These are phyloP conservation scores for Acanthisitta chloris DNA, from an alignment of 2,113 vertebrate species.

Conservation along the genomic window DNA sequence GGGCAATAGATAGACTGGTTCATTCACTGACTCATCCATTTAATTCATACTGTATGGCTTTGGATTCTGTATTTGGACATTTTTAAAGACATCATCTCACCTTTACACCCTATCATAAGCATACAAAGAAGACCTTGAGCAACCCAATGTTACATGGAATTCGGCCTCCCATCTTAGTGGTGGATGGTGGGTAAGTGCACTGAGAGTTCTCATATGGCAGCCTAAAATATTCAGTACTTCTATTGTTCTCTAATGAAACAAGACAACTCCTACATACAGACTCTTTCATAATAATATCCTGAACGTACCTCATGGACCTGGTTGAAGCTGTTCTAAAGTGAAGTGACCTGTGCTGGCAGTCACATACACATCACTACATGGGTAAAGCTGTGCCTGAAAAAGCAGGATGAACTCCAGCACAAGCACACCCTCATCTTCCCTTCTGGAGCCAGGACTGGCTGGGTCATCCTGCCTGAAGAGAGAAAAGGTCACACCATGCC, in stretches of 20 bases:
- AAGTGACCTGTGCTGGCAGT: rapidly evolving
- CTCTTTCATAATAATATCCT: neutral
- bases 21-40: neutral
- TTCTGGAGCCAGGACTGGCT: neutral
- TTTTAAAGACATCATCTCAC: neutral
- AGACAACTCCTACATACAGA: neutral
- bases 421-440: neutral
- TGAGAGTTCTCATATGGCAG: neutral
- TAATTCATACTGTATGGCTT: neutral
- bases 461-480: neutral
- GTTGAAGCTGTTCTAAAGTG: neutral
- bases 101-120: neutral
- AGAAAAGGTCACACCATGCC: neutral
- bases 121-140: neutral
- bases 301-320: neutral
- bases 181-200: neutral
- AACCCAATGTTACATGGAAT: neutral
- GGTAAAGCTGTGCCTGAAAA: neutral
- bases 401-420: neutral
- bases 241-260: neutral
- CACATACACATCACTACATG: neutral
- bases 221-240: neutral
- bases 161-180: neutral
- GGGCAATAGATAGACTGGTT: neutral
- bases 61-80: neutral